These are phyloP conservation scores for Mallotus villosus DNA, from an alignment of 2,797 vertebrate species.

Conservation along the genomic window DNA sequence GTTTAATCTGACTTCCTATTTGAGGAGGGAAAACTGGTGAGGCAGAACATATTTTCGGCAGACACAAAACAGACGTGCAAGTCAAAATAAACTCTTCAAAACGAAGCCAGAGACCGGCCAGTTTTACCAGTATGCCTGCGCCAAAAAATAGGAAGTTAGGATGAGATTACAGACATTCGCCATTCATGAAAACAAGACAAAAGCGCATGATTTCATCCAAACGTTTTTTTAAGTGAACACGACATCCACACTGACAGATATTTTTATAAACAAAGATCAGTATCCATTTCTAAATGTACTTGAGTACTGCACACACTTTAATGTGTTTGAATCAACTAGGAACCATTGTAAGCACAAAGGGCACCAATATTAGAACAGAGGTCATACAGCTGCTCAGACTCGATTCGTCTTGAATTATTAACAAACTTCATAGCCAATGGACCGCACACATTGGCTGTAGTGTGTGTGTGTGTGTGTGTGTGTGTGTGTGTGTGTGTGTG, in stretches of 20 bases:
- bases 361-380: neutral
- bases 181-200: conserved; percentile 47
- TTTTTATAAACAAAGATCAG: conserved; percentile 1
- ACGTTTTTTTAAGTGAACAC: conserved; percentile 26
- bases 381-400: neutral
- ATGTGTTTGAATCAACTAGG: neutral
- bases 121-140: conserved; percentile 29
- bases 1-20: conserved; percentile 69
- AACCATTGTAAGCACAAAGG: neutral
- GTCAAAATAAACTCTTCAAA: conserved; percentile 67
- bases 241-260: conserved; percentile 27
- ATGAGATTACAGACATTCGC: conserved; percentile 54
- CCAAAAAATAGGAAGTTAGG: conserved; percentile 36
- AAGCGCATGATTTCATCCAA: conserved; percentile 41
- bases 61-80: conserved; percentile 69
- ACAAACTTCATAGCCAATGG: neutral
- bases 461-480: neutral
- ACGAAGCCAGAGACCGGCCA: conserved; percentile 47
- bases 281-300: neutral
- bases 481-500: neutral
- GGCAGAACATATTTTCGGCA: conserved; percentile 65
- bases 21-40: conserved; percentile 60
- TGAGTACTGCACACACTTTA: neutral
- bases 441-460: neutral
- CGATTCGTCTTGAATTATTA: neutral